Conservation (phyloP, 2,797 vertebrate genomes). For the Thaleichthys pacificus region DNA sequence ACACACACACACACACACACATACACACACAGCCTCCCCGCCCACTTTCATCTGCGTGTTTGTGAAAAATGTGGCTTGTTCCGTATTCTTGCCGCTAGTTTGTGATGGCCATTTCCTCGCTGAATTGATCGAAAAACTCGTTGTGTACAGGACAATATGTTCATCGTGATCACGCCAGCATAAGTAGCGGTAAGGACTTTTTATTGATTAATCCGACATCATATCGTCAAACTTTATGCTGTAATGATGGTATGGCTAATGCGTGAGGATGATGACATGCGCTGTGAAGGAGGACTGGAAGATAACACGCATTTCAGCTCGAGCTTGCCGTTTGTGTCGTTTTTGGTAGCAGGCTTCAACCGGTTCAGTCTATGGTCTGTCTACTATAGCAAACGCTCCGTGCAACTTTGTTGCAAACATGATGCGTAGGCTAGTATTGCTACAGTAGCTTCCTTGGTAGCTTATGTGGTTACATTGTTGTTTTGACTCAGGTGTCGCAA, state of each 20-base stretch:
- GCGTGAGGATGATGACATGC: not conserved
- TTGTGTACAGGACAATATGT: not conserved
- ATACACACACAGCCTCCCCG: slow-evolving; percentile 7
- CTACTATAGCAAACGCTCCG: not conserved
- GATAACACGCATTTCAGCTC: no score
- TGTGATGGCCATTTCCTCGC: not conserved
- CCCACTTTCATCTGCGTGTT: slow-evolving; percentile 10
- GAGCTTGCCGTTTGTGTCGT: not conserved
- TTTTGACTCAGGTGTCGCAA: slow-evolving; percentile 14
- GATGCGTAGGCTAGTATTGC: not conserved
- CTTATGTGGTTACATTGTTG: slow-evolving; percentile 1
- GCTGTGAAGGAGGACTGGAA: not conserved
- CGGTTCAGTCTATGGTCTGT: not conserved
- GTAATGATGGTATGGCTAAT: not conserved
- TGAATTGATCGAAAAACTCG: not conserved
- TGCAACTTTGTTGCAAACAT: slow-evolving; percentile 11
- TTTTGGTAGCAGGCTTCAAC: not conserved
- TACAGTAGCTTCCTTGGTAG: not conserved
- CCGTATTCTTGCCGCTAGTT: slow-evolving; percentile 9
- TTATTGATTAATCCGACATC: not conserved
- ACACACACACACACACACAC: not conserved
- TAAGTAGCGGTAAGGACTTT: slow-evolving; percentile 1
- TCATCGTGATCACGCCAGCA: not conserved
- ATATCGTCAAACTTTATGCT: slow-evolving; percentile 9
- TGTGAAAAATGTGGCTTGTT: not conserved